Conservation (phyloP, 2,888 invertebrate genomes). For the Hydropsyche betteni region DNA sequence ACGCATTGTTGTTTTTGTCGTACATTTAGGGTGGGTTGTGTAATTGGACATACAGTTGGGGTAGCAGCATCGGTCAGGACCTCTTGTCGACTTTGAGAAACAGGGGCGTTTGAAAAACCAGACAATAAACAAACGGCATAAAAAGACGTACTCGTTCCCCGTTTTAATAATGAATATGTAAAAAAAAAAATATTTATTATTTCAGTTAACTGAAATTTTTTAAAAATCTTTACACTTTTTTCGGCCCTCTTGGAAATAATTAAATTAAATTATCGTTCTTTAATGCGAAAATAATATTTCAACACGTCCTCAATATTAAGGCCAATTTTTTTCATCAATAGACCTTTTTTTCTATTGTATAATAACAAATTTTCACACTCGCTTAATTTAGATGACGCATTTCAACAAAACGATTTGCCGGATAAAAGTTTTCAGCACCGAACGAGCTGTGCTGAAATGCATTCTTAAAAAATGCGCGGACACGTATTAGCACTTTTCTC, state of each 20-base stretch:
- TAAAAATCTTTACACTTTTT: no score
- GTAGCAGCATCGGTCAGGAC: constrained; percentile 19
- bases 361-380: background rate
- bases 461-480: background rate
- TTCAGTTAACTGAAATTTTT: no score
- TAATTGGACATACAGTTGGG: constrained; percentile 30
- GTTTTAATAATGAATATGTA: constrained; percentile 42
- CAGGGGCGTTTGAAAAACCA: constrained; percentile 36
- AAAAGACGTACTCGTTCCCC: constrained; percentile 42
- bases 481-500: background rate
- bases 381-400: background rate
- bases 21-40: constrained; percentile 7
- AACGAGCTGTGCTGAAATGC: constrained; percentile 13
- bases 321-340: background rate
- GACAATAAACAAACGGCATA: constrained; percentile 48
- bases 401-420: constrained; percentile 12
- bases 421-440: background rate
- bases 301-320: background rate
- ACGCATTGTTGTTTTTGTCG: constrained; percentile 11
- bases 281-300: no score
- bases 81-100: constrained; percentile 15
- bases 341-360: background rate
- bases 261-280: no score
- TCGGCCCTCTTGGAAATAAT: no score
- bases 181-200: no score